Conservation (phyloP, 2,888 invertebrate species). For the Limenitis camilla region DNA sequence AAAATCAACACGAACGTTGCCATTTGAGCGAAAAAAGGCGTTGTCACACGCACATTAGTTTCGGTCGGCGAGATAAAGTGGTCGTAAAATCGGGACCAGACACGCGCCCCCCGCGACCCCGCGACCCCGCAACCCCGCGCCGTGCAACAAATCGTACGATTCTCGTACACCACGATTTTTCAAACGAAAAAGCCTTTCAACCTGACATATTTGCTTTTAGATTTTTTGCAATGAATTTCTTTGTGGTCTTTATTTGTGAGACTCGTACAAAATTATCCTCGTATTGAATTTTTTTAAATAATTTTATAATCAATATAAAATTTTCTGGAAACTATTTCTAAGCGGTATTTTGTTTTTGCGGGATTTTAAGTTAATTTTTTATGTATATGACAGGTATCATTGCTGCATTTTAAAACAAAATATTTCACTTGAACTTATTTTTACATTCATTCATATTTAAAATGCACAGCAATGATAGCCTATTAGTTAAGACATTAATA, state of each 20-base stretch:
- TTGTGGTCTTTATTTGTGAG: background rate
- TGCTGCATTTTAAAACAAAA: too few species aligned
- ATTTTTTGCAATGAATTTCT: background rate
- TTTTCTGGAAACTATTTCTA: too few species aligned
- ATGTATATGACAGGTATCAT: too few species aligned
- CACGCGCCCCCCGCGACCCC: too few species aligned
- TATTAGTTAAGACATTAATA: too few species aligned
- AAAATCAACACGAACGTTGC: slow-evolving; percentile 4
- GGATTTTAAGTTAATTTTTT: too few species aligned
- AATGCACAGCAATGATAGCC: too few species aligned
- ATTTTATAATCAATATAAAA: background rate
- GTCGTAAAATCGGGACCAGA: slow-evolving; percentile 44
- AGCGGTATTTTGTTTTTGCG: too few species aligned
- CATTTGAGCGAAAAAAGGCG: slow-evolving; percentile 30
- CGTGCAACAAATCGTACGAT: slow-evolving; percentile 34
- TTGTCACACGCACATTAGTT: slow-evolving; percentile 35
- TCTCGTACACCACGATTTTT: slow-evolving; percentile 9
- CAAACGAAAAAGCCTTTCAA: slow-evolving; percentile 7
- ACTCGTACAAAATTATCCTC: background rate
- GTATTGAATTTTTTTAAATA: slow-evolving; percentile 3
- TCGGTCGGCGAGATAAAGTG: slow-evolving; percentile 38
- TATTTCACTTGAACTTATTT: background rate
- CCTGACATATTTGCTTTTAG: slow-evolving; percentile 1
- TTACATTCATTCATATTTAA: too few species aligned
- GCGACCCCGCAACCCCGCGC: too few species aligned